A percentile compares a stretch with the other conserved stretches of the same genome.
Conservation (phyloP, 2,888 invertebrate species). For the Epistrophe eligans region DNA sequence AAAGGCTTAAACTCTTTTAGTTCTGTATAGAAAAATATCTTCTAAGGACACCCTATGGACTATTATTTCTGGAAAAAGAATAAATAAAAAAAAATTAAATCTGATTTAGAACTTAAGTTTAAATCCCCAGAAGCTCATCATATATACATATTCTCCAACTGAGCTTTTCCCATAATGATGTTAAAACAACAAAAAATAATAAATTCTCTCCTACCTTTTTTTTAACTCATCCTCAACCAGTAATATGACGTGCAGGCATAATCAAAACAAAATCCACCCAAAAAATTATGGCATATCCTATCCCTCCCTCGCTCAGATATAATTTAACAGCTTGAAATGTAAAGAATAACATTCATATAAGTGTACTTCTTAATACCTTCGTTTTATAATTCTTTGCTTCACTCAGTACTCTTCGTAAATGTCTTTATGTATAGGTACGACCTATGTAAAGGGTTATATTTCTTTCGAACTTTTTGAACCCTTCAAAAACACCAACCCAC, state of each 20-base stretch:
- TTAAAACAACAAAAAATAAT: neutral
- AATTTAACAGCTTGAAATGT: slow-evolving; percentile 27
- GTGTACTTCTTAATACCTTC: slow-evolving; percentile 37
- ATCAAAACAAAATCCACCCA: too few species aligned
- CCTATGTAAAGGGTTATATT: slow-evolving; percentile 49
- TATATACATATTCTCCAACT: slow-evolving; percentile 45
- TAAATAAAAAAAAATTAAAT: slow-evolving; percentile 60
- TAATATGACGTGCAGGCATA: neutral
- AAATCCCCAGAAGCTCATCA: slow-evolving; percentile 37
- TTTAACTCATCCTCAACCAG: neutral
- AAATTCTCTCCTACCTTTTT: neutral
- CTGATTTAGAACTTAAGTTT: slow-evolving; percentile 41
- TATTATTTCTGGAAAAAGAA: slow-evolving; percentile 6
- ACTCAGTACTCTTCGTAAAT: neutral
- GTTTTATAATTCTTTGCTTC: slow-evolving; percentile 49
- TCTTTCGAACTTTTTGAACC: slow-evolving; percentile 19
- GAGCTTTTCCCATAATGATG: slow-evolving; percentile 58
- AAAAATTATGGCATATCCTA: too few species aligned
- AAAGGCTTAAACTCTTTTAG: too few species aligned
- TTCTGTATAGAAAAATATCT: too few species aligned
- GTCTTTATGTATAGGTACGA: neutral
- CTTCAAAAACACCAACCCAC: slow-evolving; percentile 51
- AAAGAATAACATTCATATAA: slow-evolving; percentile 59
- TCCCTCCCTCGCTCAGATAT: neutral
- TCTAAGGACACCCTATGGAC: too few species aligned